phyloP scores from a whole-genome alignment of 2,113 vertebrate genomes.

The Dicaeum eximium region DNA sequence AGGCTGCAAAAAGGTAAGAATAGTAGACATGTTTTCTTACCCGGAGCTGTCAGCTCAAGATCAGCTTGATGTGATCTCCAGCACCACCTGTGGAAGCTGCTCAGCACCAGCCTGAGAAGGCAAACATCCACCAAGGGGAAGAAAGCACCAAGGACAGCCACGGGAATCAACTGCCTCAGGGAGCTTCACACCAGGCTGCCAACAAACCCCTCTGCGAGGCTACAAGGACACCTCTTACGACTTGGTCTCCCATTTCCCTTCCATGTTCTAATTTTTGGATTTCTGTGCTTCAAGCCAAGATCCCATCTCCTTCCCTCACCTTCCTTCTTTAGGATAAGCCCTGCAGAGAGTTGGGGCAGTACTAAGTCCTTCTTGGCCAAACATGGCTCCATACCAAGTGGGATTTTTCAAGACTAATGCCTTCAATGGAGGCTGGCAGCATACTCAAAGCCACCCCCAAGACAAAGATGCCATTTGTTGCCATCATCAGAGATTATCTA shows the following conservation, averaged over 20 bases:
- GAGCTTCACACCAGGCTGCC: not conserved
- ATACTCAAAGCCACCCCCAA: not conserved
- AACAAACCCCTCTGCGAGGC: rapidly evolving
- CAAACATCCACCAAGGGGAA: not conserved
- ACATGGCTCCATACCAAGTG: not conserved
- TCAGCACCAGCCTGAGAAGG: not conserved
- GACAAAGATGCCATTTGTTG: not conserved
- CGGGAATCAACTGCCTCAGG: not conserved
- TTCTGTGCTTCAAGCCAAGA: not conserved
- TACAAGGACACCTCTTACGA: not conserved
- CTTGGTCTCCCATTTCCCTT: not conserved
- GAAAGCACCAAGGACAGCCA: not conserved
- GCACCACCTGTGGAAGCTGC: not conserved
- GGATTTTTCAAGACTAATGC: not conserved
- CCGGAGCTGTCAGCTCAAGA: not conserved
- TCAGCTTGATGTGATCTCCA: not conserved
- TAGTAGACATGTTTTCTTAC: not conserved
- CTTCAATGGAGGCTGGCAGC: not conserved
- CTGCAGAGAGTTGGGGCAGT: not conserved
- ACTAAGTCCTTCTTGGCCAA: not conserved
- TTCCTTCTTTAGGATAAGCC: not conserved
- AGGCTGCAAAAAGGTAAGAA: not conserved
- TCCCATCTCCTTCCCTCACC: not conserved
- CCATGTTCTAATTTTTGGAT: not conserved
- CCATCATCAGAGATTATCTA: not conserved